Evolutionary conservation across 1,140 invertebrate species (phyloP).

Genomic region (Euschistus heros): DNA sequence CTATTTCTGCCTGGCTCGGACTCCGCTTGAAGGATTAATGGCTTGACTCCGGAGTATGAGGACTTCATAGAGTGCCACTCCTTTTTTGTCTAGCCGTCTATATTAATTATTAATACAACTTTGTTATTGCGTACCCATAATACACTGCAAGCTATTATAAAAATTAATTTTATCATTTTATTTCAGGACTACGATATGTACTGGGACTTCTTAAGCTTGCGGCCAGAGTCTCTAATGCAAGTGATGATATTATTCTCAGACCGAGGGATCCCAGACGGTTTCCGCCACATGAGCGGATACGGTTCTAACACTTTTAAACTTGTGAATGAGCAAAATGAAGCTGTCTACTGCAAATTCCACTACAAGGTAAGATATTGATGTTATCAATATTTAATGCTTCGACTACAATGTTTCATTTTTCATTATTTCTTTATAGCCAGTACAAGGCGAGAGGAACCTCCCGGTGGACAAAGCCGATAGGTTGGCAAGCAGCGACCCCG

Average conservation of each 20-base stretch:
- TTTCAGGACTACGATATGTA: slow-evolving; percentile 73
- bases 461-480: slow-evolving; percentile 55
- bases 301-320: slow-evolving; percentile 91
- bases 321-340: slow-evolving; percentile 64
- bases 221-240: slow-evolving; percentile 80
- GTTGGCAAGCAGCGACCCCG: slow-evolving; percentile 65
- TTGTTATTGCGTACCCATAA: too few species aligned
- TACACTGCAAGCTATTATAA: background rate
- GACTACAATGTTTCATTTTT: too few species aligned
- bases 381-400: too few species aligned
- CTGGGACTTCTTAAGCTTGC: slow-evolving; percentile 86
- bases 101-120: too few species aligned
- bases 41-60: too few species aligned
- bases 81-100: too few species aligned
- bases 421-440: slow-evolving; percentile 42
- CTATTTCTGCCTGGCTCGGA: too few species aligned
- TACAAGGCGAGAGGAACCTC: slow-evolving; percentile 82
- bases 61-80: too few species aligned
- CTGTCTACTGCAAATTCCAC: slow-evolving; percentile 86
- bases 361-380: slow-evolving; percentile 48
- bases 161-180: background rate
- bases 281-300: slow-evolving; percentile 87
- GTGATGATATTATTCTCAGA: slow-evolving; percentile 77
- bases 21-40: too few species aligned
- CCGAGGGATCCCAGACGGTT: slow-evolving; percentile 83